Percentiles rank a stretch among this genome's conserved stretches.
phyloP scores from a whole-genome alignment of 1,140 invertebrate species.

The Drosophila ambigua region DNA sequence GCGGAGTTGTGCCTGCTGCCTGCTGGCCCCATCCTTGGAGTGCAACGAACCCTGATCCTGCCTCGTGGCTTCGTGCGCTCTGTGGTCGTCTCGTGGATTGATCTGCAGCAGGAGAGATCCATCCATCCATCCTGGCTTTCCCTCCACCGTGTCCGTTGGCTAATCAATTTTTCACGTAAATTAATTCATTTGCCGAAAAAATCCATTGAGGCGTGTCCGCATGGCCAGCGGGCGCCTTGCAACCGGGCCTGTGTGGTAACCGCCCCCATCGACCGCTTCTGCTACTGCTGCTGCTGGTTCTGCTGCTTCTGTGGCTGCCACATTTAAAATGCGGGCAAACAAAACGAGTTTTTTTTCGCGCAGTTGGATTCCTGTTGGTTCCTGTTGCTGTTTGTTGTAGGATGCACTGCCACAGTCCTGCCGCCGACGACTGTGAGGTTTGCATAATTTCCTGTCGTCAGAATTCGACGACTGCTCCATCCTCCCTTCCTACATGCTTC shows the following conservation, averaged over 20 bases:
- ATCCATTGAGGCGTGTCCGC: conserved; percentile 76
- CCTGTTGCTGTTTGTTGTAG: conserved; percentile 35
- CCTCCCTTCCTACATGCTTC: too few relatives aligned
- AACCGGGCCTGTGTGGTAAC: neutral
- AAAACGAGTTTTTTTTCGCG: conserved; percentile 38
- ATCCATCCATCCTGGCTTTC: neutral
- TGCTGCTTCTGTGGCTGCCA: conserved; percentile 45
- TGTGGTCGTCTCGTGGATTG: too few relatives aligned
- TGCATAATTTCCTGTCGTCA: conserved; percentile 84
- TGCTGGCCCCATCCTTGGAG: conserved; percentile 3
- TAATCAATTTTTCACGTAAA: conserved; percentile 83
- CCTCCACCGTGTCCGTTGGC: conserved; percentile 10
- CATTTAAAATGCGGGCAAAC: conserved; percentile 76
- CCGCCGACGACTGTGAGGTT: conserved; percentile 65
- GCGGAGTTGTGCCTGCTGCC: neutral
- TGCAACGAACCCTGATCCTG: conserved; percentile 3
- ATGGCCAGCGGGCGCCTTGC: conserved; percentile 55
- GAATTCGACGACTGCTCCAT: conserved; percentile 35
- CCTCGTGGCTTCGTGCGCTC: too few relatives aligned
- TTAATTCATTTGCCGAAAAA: conserved; percentile 84
- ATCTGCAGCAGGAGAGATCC: neutral
- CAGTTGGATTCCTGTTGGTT: conserved; percentile 3
- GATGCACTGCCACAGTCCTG: conserved; percentile 55
- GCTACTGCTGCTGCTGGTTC: conserved; percentile 21
- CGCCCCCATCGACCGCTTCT: neutral